Base-by-base conservation (phyloP, 2,888 invertebrate genomes). In the Arrhopalites spinosus region DNA sequence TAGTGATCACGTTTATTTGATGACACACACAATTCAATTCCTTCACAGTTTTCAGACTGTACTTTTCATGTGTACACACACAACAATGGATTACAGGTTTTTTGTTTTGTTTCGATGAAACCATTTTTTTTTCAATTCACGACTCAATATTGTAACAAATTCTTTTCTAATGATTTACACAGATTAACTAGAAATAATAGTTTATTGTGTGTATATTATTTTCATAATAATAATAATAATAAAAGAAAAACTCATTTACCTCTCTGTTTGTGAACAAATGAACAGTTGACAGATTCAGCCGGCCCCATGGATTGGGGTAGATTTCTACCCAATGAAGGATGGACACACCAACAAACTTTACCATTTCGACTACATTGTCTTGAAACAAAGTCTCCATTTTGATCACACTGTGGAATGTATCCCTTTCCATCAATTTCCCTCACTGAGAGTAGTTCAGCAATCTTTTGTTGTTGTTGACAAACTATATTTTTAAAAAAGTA, bases 341-440 rank as follows among this genome's bases (percentile, higher is more conserved):
- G 92, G 0, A 94, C 94, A 84, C 94, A 94, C 94, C 94, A 94
- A 85, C 94, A 94, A 80, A 94, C 93, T 30, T 93, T 86, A 30
- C 92, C 93, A 85, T 94, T 94, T 75, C 93, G 88, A 0, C 93
- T 94, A 85, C 94, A 94, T 84, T 94, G 94, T 78, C 88, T 89
- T 0, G 90, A 88, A 36, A 90, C 87, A 84, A 93, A 94, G 70
- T 90, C 88, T 0, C 94, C 94, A 78, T 81, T 80, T 47, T 85
- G 87, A 36, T 88, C 88, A 83, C 94, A 94, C 83, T 94, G 93
- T 0, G 94, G 94, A 73, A 94, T 89, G 83, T 94, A 94, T 0
- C 94, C 94, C 43, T 91, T 89, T 0, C 93, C 94, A 81, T 92
- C 92, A 64, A 91, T 88, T 86, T 94, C 93, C 73, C 91, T 92